Base-by-base conservation (phyloP, 2,797 vertebrate species). In the Cossypha dichroa region DNA sequence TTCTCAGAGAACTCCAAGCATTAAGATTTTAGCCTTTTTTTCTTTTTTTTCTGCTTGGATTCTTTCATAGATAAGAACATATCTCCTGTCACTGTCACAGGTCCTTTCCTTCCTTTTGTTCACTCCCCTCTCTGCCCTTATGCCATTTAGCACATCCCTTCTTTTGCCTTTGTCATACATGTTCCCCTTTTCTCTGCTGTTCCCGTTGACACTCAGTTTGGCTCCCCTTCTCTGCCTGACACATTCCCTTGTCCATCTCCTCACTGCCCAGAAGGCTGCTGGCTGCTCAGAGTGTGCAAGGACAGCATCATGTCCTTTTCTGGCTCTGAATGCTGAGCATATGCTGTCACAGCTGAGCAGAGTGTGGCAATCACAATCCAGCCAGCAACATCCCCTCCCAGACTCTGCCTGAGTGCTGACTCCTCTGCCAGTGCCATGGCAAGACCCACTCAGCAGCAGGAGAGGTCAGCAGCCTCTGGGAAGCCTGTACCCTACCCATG, bases 301-400 rank as follows among this genome's bases (percentile, higher is more conserved):
- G 89, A 38, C 75, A 67, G 70, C 78, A 56, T 36, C 12, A 3
- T 9, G 60, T 75, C 85, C 87, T 76, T 91, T 56, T 28, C 85
- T 88, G 94, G 85, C 94, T 84, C 68, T 34, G 76, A 68, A 25
- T 10, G 38, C 25, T 0, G 18, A 94, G 82, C 91, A 83, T 81
- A 90, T 64, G 88, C 60, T 88, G 72, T 49, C 79, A n/a, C 93
- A 88, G 88, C 87, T 84, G 85, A 88, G 76, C 75, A 23, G 52
- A 15, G 67, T 22, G 43, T 10, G 5, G 41, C 4, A 8, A 28
- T 4, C 31, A 10, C 5, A 4, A 54, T 28, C 66, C 85, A 56
- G 68, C 28, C 87, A 85, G 69, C 5, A 2, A 19, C 43, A 17
- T 60, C 62, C 62, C 34, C 36, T 64, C 63, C n/a, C 0, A 0